Base-by-base conservation (phyloP, 2,113 vertebrate genomes). In the Arenaria interpres region DNA sequence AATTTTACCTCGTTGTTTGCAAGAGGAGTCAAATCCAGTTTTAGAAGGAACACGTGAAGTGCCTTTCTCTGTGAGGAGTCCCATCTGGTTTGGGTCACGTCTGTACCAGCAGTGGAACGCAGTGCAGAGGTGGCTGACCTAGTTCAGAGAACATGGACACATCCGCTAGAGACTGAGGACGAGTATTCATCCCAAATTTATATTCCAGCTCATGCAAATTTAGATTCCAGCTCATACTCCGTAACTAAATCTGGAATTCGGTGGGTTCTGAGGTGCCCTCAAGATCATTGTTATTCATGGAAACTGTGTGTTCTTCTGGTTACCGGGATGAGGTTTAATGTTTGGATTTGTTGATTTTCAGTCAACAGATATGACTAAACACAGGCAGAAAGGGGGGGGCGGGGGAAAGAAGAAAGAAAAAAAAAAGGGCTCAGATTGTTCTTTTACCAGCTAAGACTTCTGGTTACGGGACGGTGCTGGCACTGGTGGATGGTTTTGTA, bases 401-500 rank as follows among this genome's bases (percentile, higher is more conserved):
- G 63, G 48, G 50, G 13, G 21, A 11, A 14, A 25, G 7, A 53
- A 28, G 13, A 27, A 11, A 22, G 80, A 87, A 56, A 54, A 45
- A 80, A 54, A 35, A 54, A 32, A 22, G 19, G 23, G 21, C 68
- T 90, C 10, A 33, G 59, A 60, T 86, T 93, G 84, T 94, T 88
- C 69, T 88, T 88, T 95, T 60, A 96, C 83, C 64, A 96, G 79
- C 56, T 85, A 96, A 89, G 77, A 28, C 72, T 93, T 94, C 72
- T 96, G 67, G 78, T 94, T 97, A 92, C 3, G 16, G 89, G 89
- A 89, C 48, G 43, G 76, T 95, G 84, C 84, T 97, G 94, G 97
- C 96, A 95, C 83, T 51, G 23, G 66, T 68, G 32, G 86, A 45
- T 82, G 66, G 86, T 96, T 97, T 97, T 97, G 96, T 97, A 95